Percentiles rank a stretch among this genome's conserved stretches.
These are phyloP conservation scores for Saturnia japonica DNA, from an alignment of 2,888 invertebrate species.

Conservation along the genomic window DNA sequence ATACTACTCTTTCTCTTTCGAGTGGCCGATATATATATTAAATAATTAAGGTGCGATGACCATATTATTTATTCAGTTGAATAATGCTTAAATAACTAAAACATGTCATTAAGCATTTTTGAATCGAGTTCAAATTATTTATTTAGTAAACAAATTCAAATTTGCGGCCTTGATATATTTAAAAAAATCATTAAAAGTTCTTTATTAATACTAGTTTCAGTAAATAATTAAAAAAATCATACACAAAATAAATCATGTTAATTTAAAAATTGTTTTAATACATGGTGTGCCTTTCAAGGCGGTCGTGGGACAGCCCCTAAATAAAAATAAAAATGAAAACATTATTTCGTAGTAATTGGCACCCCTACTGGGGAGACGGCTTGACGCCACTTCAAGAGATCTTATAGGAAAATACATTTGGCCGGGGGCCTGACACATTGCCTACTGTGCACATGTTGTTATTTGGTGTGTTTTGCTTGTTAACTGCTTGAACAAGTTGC, in stretches of 20 bases:
- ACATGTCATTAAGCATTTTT: not conserved
- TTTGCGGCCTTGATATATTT: not conserved
- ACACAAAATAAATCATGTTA: constrained; percentile 68
- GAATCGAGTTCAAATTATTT: not conserved
- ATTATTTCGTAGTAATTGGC: constrained; percentile 80
- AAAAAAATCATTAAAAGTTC: constrained; percentile 3
- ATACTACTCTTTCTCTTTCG: too few species aligned
- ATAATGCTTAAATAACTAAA: not conserved
- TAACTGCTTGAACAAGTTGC: constrained; percentile 14
- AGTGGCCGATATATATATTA: too few species aligned
- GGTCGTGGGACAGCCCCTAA: constrained; percentile 81
- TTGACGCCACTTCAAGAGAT: constrained; percentile 76
- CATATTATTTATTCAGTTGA: not conserved
- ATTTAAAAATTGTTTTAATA: constrained; percentile 71
- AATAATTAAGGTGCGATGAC: not conserved
- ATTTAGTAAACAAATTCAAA: not conserved
- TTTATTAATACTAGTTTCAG: constrained; percentile 32
- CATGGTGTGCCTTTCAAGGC: constrained; percentile 75
- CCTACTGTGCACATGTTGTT: constrained; percentile 64
- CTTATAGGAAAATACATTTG: constrained; percentile 75
- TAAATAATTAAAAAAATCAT: constrained; percentile 42
- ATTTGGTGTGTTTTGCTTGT: constrained; percentile 61
- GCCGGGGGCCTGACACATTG: constrained; percentile 49
- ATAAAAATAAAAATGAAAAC: constrained; percentile 77
- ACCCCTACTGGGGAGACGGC: constrained; percentile 72